Percentiles rank a stretch among this genome's conserved stretches.
These are phyloP conservation scores for Ommatoiulus sabulosus DNA, from an alignment of 2,888 invertebrate genomes.

Conservation along the genomic window DNA sequence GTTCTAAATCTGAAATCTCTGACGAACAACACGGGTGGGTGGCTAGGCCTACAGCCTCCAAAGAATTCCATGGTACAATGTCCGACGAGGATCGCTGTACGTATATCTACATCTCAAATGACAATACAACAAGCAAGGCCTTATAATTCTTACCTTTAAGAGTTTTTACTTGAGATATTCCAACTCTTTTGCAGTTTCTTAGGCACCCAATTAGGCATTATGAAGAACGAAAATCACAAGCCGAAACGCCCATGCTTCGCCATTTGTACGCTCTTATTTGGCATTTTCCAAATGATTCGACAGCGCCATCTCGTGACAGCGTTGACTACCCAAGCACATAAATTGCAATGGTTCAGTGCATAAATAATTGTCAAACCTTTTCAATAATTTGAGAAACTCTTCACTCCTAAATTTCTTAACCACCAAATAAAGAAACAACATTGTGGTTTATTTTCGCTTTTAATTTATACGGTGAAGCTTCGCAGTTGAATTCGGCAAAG, in stretches of 20 bases:
- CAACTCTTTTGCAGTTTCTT: neutral
- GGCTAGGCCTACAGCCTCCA: conserved; percentile 8
- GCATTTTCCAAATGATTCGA: neutral
- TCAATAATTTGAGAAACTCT: too few species aligned
- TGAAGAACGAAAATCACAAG: neutral
- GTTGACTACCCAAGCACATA: neutral
- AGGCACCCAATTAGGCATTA: conserved; percentile 41
- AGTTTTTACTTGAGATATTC: conserved; percentile 1
- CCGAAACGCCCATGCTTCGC: conserved; percentile 44
- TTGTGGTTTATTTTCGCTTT: too few species aligned
- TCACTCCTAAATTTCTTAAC: too few species aligned
- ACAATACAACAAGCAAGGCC: neutral
- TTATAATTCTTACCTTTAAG: conserved; percentile 21
- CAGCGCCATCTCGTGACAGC: neutral
- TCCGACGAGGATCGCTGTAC: neutral
- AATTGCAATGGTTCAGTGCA: too few species aligned
- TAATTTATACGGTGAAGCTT: too few species aligned
- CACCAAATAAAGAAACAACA: too few species aligned
- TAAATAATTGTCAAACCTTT: too few species aligned
- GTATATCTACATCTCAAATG: neutral
- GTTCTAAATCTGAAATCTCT: neutral
- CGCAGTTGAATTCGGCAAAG: too few species aligned
- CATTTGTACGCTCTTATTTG: conserved; percentile 19
- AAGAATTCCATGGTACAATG: conserved; percentile 23
- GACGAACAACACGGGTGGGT: neutral